These are phyloP conservation scores for Emmelina monodactyla DNA, from an alignment of 2,888 invertebrate genomes.

Conservation along the genomic window DNA sequence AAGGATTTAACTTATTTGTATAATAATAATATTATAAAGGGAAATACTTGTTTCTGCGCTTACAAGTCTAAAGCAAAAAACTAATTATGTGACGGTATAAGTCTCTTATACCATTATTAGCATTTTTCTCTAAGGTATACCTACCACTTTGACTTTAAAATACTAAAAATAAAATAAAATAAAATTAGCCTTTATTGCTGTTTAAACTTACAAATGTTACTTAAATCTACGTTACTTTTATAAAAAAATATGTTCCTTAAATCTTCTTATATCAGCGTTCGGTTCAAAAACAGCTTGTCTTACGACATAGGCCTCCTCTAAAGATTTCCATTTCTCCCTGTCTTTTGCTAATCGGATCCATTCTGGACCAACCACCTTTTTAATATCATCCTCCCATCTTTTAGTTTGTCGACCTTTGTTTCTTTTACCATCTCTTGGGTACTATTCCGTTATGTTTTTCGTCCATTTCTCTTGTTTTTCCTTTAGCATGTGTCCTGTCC, in stretches of 20 bases:
- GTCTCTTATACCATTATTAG: too few species aligned
- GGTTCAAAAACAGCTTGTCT: constrained; percentile 2
- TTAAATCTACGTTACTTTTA: not conserved
- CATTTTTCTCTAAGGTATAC: too few species aligned
- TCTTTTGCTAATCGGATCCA: constrained; percentile 7
- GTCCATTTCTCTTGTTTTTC: constrained; percentile 11
- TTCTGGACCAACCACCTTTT: not conserved
- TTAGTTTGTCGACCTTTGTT: constrained; percentile 5
- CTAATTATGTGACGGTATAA: too few species aligned
- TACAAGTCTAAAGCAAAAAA: too few species aligned
- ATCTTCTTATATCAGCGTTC: not conserved
- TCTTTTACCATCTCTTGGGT: constrained; percentile 8
- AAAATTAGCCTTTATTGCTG: not conserved
- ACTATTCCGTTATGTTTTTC: constrained; percentile 5
- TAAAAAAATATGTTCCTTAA: not conserved
- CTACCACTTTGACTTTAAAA: too few species aligned
- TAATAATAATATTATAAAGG: too few species aligned
- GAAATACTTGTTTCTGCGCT: too few species aligned
- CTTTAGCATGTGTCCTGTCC: constrained; percentile 11
- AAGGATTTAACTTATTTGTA: too few species aligned
- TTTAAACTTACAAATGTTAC: not conserved
- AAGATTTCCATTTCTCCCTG: constrained; percentile 5
- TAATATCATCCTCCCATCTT: constrained; percentile 7
- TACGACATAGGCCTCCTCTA: not conserved
- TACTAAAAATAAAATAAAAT: too few species aligned